Evolutionary conservation across 2,888 invertebrate genomes (phyloP), one percentile per base, ranked within the genome.

Genomic region (Caenorhabditis imperialis): DNA sequence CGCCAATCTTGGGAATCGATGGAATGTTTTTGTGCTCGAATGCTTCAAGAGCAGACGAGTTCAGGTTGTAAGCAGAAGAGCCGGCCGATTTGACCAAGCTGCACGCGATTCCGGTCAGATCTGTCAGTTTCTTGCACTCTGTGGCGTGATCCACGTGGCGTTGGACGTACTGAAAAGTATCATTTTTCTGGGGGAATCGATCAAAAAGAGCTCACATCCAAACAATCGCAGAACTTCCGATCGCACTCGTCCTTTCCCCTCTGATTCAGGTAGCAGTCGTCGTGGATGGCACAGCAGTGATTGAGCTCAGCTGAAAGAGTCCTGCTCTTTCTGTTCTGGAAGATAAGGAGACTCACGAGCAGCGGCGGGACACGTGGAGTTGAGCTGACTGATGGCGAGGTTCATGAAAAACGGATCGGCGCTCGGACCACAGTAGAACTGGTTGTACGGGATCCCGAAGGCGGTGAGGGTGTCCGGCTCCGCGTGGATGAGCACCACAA

Each of bases 191-290:
- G n/a, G n/a, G n/a, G n/a, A n/a, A n/a, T n/a, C n/a, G n/a, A n/a
- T n/a, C n/a, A n/a, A n/a, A 20, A 12, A 6, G 12, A 10, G 10
- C 23, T 6, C 2, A 50, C 50, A 1, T 23, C 38, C 16, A 58
- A n/a, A 38, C 58, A 58, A 2, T n/a, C 20, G 18, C 58, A 58
- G 27, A 58, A 20, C 8, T 38, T 4, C 3, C 3, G 10, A 20
- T 58, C 58, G 25, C 58, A 58, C 2, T 1, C 10, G 1, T 23
- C 6, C 14, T 30, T 35, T 6, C 48, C 58, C 5, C 37, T 37
- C 38, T 58, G 58, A 18, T 38, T 48, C 7, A 4, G 6, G 58
- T 58, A 58, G 25, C 58, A 58, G 23, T 58, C 48, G 47, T 58
- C 48, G 16, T 58, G 58, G 20, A 48, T 12, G 1, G 58, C 47